Base-by-base conservation (phyloP, 1,140 invertebrate genomes). In the Hyles vespertilio region DNA sequence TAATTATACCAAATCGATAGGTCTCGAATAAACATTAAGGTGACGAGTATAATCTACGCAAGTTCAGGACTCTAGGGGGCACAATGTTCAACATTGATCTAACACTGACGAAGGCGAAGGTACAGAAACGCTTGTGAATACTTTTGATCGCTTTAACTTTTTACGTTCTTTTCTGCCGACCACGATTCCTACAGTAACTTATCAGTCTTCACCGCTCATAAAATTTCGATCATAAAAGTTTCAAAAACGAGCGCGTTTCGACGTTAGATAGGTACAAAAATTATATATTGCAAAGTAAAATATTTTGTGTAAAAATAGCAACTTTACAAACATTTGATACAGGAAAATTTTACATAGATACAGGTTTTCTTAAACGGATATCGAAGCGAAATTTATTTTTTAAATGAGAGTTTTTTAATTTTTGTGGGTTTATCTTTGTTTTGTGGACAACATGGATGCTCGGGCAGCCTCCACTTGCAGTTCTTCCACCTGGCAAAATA, bases 401-500 rank as follows among this genome's bases (percentile, higher is more conserved):
- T 87, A 78, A 87, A 87, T 63, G 83, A 86, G 59, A 89, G 77
- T 69, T 85, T 87, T 85, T 82, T 89, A 64, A 77, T 68, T 81
- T 86, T 89, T 68, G 77, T 76, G 59, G 75, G 72, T 87, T 88
- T 90, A 90, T 89, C 89, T 89, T 84, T 90, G 89, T 77, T 90
- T 90, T 79, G 87, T 87, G 80, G 89, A 88, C 85, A 90, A 85
- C 81, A 89, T 86, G 81, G 87, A 89, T 82, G 87, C 86, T 86
- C 89, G 83, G 77, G 89, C 87, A 81, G 89, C 89, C 81, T 93
- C 93, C 83, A 92, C 91, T 91, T 93, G 93, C 87, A 93, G 92
- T 90, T 93, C 92, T 91, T 93, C 93, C 92, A 93, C 93, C 91
- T 93, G 93, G 90, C 92, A 93, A 91, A 93, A 94, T 90, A 94